Conservation (phyloP, 2,888 invertebrate genomes). For the Tinea trinotella region DNA sequence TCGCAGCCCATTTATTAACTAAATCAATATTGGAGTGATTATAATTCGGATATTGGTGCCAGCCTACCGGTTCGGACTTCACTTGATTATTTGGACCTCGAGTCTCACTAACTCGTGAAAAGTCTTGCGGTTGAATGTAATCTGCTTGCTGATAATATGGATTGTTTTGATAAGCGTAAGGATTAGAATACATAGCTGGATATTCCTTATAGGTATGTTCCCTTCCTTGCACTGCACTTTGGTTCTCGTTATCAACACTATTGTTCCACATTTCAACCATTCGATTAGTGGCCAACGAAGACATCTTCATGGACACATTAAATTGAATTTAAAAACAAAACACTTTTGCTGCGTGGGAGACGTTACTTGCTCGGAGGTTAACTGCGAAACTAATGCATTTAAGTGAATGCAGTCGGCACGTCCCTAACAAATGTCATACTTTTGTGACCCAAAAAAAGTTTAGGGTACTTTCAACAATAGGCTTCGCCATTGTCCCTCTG, state of each 20-base stretch:
- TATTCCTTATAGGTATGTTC: constrained; percentile 27
- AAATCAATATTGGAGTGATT: constrained; percentile 38
- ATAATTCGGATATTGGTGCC: constrained; percentile 45
- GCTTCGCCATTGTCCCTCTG: constrained; percentile 64
- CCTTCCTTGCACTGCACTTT: constrained; percentile 41
- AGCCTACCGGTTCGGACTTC: constrained; percentile 47
- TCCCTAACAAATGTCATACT: constrained; percentile 69
- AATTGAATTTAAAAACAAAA: constrained; percentile 21
- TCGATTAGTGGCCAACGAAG: constrained; percentile 49
- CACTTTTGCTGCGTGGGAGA: constrained; percentile 57
- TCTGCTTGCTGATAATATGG: constrained; percentile 37
- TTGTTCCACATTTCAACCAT: constrained; percentile 61
- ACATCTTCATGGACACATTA: constrained; percentile 32
- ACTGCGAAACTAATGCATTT: constrained; percentile 65
- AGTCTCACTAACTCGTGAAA: constrained; percentile 35
- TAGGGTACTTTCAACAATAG: constrained; percentile 70
- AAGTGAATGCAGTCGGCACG: constrained; percentile 56
- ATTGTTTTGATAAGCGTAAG: constrained; percentile 38
- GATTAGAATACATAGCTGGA: constrained; percentile 35
- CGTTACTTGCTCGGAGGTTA: constrained; percentile 32
- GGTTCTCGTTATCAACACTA: constrained; percentile 41
- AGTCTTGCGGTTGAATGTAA: constrained; percentile 34
- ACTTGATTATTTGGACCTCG: constrained; percentile 34
- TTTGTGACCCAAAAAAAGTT: constrained; percentile 71
- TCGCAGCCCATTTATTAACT: constrained; percentile 53